Base-by-base conservation (phyloP, 1,140 invertebrate genomes). In the Leptopilina clavipes region DNA sequence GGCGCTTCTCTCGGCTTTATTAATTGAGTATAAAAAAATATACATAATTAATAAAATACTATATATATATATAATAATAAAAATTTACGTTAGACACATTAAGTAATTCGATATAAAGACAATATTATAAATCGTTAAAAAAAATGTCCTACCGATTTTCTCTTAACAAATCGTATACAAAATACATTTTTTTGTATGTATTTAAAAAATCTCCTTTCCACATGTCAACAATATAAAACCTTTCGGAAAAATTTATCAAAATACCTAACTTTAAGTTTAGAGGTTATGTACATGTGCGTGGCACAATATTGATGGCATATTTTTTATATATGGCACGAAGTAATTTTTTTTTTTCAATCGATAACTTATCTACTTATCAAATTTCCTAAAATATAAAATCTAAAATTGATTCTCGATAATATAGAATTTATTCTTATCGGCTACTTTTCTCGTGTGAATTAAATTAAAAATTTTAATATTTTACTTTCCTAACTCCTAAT, bases 41-140 rank as follows among this genome's bases (percentile, higher is more conserved):
- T 76, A 81, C 77, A 84, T 82, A 78, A 80, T 81, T 81, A 80
- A 81, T 83, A 81, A 84, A 82, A 81, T 72, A 22, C 25, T 3
- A 12, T 65, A 65, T 65, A n/a, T n/a, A n/a, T n/a, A n/a, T n/a
- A n/a, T n/a, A n/a, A n/a, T n/a, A 65, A 22, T 65, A 65, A 65
- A 65, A 31, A 6, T 65, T 25, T 11, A 65, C 59, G 22, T 65
- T n/a, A 65, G 31, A 65, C 22, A 22, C 59, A 65, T 65, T 65
- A 65, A 65, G 19, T 31, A n/a, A 65, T 65, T 59, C 12, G 18
- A 25, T 12, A 25, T 59, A 59, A 11, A 25, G 22, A 65, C 14
- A 31, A 65, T 59, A 59, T 31, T 31, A 1, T n/a, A 65, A 65
- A 65, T 65, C 59, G 12, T 22, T 31, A 37, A n/a, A 65, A 59